Base-by-base conservation (phyloP, 2,113 vertebrate genomes). In the Sander lucioperca region DNA sequence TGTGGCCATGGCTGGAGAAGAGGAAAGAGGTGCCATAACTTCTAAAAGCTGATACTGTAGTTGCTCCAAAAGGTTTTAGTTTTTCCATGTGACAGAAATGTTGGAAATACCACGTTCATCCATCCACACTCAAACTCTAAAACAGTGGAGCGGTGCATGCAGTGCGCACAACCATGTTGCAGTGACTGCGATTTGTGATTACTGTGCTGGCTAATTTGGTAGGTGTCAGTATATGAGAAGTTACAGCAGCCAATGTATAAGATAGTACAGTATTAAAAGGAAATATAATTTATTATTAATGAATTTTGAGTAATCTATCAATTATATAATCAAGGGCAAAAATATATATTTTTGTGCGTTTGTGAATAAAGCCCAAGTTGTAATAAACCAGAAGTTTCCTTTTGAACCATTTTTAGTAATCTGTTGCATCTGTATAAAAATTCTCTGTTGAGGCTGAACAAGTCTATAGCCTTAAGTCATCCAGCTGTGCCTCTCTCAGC, bases 401-500 rank as follows among this genome's bases (percentile, higher is more conserved):
- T 39, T 39, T 10, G 39, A 39, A 39, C 39, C 39, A 39, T 43
- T 43, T 10, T 43, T 43, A 43, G 39, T 43, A 43, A 43, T 43
- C 39, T 43, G 39, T 43, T 43, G 54, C 65, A 51, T 65, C 16
- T 75, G 53, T 80, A 78, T 77, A 39, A 39, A 25, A 30, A 61
- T 25, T 13, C 30, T 80, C 81, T 33, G 36, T 18, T 48, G 77
- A 69, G 53, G 66, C 48, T 64, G 66, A 66, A 43, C 47, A 23
- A 2, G 59, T 70, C 56, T 4, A 3, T 54, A 66, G 65, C 80
- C 73, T 68, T 70, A 1, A 1, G 10, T 75, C 71, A 59, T 83
- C 73, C 69, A 79, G 47, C 85, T 73, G 71, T 71, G 73, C 12
- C 27, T 78, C 47, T 67, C 68, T 63, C 63, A 1, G 25, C 2